Evolutionary conservation across 2,113 vertebrate species (phyloP).

Genomic region (Nerophis lumbriciformis): DNA sequence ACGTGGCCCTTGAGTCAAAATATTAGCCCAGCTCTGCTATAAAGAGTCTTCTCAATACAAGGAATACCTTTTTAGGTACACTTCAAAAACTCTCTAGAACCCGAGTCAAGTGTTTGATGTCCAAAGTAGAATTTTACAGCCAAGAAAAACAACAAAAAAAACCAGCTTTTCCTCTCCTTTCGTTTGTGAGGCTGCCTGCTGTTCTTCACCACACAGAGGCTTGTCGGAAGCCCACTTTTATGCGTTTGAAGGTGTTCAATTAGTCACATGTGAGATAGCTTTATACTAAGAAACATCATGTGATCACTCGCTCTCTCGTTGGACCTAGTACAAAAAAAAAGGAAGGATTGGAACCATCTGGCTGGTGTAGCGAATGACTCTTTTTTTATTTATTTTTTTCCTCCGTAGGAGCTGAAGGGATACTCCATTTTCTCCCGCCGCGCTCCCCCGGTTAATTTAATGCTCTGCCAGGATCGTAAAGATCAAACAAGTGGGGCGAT

Average conservation of each 20-base stretch:
- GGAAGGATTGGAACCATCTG: slow-evolving; percentile 52
- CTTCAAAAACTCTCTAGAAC: slow-evolving; percentile 64
- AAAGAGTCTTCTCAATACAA: too few relatives aligned
- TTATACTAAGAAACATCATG: slow-evolving; percentile 48
- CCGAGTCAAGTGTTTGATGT: slow-evolving; percentile 74
- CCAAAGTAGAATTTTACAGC: slow-evolving; percentile 69
- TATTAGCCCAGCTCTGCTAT: too few relatives aligned
- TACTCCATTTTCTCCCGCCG: slow-evolving; percentile 44
- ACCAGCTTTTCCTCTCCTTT: slow-evolving; percentile 58
- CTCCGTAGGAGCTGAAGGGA: slow-evolving; percentile 47
- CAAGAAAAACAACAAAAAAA: slow-evolving; percentile 1
- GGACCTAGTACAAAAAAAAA: not conserved
- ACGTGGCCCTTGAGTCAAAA: too few relatives aligned
- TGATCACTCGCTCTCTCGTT: slow-evolving; percentile 32
- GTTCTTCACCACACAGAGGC: slow-evolving; percentile 68
- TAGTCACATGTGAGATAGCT: slow-evolving; percentile 67
- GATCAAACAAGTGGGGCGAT: slow-evolving; percentile 94
- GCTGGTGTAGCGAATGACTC: slow-evolving; percentile 36
- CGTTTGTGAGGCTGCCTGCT: slow-evolving; percentile 77
- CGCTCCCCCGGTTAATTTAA: slow-evolving; percentile 81
- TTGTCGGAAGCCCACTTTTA: slow-evolving; percentile 65
- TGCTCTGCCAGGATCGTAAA: slow-evolving; percentile 89
- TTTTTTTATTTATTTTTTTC: too few relatives aligned
- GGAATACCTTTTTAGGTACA: slow-evolving; percentile 13
- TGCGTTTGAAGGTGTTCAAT: slow-evolving; percentile 69